Conservation (phyloP, 2,113 vertebrate species). For the Aspiorhynchus laticeps region DNA sequence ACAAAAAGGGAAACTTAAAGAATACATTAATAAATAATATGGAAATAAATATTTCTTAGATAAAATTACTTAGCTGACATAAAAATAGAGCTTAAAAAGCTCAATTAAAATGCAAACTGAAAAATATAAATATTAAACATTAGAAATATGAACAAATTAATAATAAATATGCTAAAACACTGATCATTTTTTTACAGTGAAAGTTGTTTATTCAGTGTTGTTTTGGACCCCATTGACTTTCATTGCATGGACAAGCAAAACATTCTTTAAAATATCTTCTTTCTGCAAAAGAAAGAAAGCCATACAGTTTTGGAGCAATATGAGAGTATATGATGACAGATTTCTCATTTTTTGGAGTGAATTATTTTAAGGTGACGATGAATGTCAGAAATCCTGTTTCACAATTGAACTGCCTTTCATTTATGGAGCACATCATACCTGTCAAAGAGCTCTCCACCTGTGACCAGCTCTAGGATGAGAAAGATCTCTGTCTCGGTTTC, state of each 20-base stretch:
- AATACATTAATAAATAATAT: neutral
- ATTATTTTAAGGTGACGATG: neutral
- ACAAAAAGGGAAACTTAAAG: no score
- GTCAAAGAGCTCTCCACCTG: conserved; percentile 89
- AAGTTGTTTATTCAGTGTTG: no score
- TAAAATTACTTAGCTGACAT: no score
- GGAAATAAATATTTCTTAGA: no score
- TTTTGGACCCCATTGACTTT: neutral
- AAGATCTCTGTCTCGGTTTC: conserved; percentile 84
- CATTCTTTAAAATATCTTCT: no score
- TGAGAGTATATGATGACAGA: neutral
- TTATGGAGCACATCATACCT: conserved; percentile 69
- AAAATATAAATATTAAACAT: neutral
- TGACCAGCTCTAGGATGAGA: conserved; percentile 87
- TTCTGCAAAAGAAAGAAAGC: no score
- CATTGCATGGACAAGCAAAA: neutral
- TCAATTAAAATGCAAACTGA: neutral
- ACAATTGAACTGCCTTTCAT: neutral
- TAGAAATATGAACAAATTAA: no score
- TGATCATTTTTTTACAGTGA: no score
- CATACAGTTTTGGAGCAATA: neutral
- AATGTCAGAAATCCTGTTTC: neutral
- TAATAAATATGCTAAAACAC: no score
- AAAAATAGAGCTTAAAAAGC: neutral
- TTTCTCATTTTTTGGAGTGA: neutral